Evolutionary conservation across 2,113 vertebrate genomes (phyloP).

Genomic region (Nycticryphes semicollaris): DNA sequence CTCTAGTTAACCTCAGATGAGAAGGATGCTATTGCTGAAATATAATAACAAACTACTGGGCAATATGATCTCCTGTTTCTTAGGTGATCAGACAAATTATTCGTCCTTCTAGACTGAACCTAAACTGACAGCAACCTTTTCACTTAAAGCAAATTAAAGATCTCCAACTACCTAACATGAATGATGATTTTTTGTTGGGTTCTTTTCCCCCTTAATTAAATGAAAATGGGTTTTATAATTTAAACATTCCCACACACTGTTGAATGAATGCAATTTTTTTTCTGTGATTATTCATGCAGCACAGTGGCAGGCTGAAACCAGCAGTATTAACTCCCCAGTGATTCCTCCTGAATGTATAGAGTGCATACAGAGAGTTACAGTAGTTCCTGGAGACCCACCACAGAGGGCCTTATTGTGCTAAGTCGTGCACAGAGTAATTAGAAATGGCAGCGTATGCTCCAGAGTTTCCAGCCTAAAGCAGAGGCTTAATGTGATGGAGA

Average conservation of each 20-base stretch:
- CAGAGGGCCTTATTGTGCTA: not conserved
- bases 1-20: not conserved
- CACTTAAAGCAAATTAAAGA: constrained; percentile 26
- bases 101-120: not conserved
- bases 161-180: not conserved
- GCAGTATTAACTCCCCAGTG: not conserved
- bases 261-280: not conserved
- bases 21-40: not conserved
- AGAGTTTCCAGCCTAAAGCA: not conserved
- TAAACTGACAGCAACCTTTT: not conserved
- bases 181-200: not conserved
- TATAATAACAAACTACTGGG: not conserved
- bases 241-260: not conserved
- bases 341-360: not conserved
- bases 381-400: not conserved
- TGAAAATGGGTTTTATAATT: not conserved
- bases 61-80: constrained; percentile 6
- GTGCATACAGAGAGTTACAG: not conserved
- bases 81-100: constrained; percentile 1
- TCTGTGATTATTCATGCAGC: not conserved
- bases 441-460: not conserved
- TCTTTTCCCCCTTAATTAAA: not conserved
- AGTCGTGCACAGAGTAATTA: not conserved
- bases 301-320: not conserved
- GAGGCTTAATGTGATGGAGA: not conserved